Evolutionary conservation across 92 coral and sea anemone genomes (phyloP).

Genomic region (Parazoanthus swiftii): DNA sequence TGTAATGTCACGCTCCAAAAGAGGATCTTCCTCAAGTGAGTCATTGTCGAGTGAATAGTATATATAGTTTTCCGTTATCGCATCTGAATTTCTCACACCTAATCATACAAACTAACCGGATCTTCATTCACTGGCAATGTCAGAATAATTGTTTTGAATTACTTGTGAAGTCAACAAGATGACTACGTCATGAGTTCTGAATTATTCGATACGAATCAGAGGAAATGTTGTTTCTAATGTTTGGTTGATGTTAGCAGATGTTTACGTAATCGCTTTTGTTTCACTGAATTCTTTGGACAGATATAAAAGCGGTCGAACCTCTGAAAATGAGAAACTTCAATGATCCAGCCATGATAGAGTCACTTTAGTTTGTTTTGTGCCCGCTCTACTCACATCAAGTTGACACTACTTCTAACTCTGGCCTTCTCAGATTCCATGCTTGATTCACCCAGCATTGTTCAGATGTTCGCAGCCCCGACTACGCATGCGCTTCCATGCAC

Average conservation of each 20-base stretch:
- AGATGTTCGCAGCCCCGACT: conserved; percentile 51
- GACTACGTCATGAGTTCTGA: no score
- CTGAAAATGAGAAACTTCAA: no score
- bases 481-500: conserved; percentile 68
- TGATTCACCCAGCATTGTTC: conserved; percentile 61
- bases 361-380: background rate
- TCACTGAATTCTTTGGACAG: no score
- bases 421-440: conserved; percentile 54
- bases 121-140: background rate
- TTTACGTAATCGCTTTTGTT: no score
- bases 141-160: background rate
- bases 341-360: no score
- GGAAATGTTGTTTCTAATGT: no score
- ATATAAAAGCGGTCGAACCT: background rate
- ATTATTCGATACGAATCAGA: no score
- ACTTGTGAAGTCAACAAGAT: no score
- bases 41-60: background rate
- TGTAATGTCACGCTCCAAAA: background rate
- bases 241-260: no score
- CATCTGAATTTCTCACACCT: no score
- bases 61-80: no score
- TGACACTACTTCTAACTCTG: background rate
- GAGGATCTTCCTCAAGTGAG: background rate
- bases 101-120: no score
- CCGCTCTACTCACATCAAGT: background rate